Evolutionary conservation across 1,140 invertebrate species (phyloP), one percentile per base, ranked within the genome.

Genomic region (Armadillidium nasatum): DNA sequence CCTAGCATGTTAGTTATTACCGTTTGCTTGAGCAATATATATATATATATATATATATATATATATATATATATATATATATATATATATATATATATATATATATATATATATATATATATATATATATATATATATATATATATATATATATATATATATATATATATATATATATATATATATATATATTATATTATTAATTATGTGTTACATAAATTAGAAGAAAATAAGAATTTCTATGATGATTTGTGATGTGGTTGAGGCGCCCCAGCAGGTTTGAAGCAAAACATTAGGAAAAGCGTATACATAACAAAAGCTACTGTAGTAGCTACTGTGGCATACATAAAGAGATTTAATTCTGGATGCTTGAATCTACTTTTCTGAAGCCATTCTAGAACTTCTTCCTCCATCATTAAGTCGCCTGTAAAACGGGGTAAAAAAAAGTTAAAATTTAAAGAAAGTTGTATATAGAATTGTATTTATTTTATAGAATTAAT

Each of bases 261-360:
- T 79, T 75, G 76, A 72, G 78, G 72, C 54, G 73, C 73, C 44
- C 78, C 77, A 7, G 46, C 54, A 19, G 76, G 79, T 23, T 54
- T 74, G 84, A 96, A 94, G 85, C 94, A 96, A 83, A 95, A 94
- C 50, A 97, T 86, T 21, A 97, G 86, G 84, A 96, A 95, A 11
- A 92, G 89, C 0, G 95, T 96, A 84, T 97, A 97, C 83, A 95
- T 87, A 4, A 95, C 87, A 82, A 96, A 97, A 33, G 92, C 90
- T 78, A 94, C 86, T 71, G 91, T 91, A 75, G 96, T 89, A 0
- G 92, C 93, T 82, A 94, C 90, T 80, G 96, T 87, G 72, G 92
- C 93, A 83, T 96, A 96, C 94, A 97, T 96, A 83, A 96, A 97
- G 76, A 97, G 89, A 83, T 95, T 96, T 19, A 97, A 85, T 85